Conservation (phyloP, 2,113 vertebrate genomes). For the Loxodonta africana region DNA sequence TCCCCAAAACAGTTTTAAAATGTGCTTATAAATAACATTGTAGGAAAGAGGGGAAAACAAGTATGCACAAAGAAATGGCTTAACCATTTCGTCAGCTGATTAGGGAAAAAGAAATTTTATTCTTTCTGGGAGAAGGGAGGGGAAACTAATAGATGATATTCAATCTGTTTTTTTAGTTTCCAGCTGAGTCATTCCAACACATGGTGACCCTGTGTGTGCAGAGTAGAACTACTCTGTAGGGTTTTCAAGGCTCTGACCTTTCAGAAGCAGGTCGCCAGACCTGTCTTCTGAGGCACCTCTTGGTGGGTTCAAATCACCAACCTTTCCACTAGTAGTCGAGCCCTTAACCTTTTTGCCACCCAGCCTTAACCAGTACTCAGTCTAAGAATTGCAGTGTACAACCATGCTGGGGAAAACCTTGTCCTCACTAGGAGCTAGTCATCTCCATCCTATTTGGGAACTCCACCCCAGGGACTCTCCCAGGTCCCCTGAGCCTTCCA, state of each 20-base stretch:
- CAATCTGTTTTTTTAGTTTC: neutral
- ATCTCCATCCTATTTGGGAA: neutral
- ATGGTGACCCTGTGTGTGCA: neutral
- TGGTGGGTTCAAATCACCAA: neutral
- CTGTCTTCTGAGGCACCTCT: neutral
- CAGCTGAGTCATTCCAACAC: neutral
- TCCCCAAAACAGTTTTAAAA: conserved; percentile 30
- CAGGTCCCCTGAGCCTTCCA: neutral
- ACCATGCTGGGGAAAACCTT: neutral
- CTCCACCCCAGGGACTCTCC: neutral
- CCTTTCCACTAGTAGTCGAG: neutral
- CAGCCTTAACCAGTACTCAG: neutral
- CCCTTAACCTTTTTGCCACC: neutral
- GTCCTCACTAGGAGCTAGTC: neutral
- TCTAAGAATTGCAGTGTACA: neutral
- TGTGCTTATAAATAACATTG: conserved; percentile 39
- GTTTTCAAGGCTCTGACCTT: neutral
- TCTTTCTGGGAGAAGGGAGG: neutral
- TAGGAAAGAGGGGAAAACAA: neutral
- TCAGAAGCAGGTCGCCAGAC: neutral
- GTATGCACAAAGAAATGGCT: neutral
- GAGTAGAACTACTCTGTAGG: neutral
- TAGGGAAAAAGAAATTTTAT: conserved; percentile 59
- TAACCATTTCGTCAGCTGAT: conserved; percentile 43
- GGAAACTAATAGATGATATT: neutral